phyloP scores from a whole-genome alignment of 2,113 vertebrate genomes.

The Pionites leucogaster region DNA sequence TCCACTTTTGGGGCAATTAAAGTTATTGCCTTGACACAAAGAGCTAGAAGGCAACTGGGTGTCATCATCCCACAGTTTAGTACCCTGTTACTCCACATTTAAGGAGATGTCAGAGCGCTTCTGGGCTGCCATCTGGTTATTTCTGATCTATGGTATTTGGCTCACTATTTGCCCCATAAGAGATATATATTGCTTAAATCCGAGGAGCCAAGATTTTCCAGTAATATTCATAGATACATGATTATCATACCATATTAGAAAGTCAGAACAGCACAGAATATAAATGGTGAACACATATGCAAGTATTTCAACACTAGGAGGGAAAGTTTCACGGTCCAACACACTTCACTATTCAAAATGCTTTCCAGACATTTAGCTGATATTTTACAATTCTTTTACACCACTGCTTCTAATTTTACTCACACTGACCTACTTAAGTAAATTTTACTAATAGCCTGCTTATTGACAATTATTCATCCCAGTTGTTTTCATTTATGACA shows the following conservation, averaged over 20 bases:
- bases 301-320: conserved; percentile 17
- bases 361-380: background rate
- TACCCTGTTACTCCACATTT: conserved; percentile 42
- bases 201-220: background rate
- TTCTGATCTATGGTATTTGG: conserved; percentile 28
- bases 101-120: conserved; percentile 47
- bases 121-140: conserved; percentile 55
- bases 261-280: conserved; percentile 3
- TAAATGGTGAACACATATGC: conserved; percentile 35
- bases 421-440: conserved; percentile 4
- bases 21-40: conserved; percentile 40
- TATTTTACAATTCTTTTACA: conserved; percentile 4
- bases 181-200: background rate
- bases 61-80: conserved; percentile 31
- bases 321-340: conserved; percentile 39
- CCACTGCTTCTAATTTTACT: conserved; percentile 40
- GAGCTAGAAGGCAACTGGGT: conserved; percentile 32
- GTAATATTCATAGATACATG: conserved; percentile 26
- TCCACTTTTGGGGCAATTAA: conserved; percentile 26
- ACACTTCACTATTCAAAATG: conserved; percentile 11
- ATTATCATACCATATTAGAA: conserved; percentile 36
- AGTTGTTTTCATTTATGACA: background rate
- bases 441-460: background rate
- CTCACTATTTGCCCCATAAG: background rate
- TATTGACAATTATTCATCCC: background rate